These are phyloP conservation scores for Pristis pectinata DNA, from an alignment of 2,797 vertebrate species.

Conservation along the genomic window DNA sequence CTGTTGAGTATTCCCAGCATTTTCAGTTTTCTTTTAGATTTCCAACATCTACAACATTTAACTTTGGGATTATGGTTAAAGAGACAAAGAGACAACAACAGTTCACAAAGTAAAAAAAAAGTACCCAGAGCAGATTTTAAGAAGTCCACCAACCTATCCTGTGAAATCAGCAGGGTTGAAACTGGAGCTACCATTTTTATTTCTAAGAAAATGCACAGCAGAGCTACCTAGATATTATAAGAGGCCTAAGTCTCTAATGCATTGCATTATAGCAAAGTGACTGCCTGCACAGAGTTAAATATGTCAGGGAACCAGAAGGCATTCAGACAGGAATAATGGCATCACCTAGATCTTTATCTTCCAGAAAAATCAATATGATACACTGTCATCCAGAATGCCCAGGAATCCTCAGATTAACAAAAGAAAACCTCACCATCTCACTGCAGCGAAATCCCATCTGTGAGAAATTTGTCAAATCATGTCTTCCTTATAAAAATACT, in stretches of 20 bases:
- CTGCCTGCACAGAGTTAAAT: background rate
- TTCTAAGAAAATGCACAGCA: background rate
- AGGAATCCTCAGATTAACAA: background rate
- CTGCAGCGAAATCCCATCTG: slow-evolving; percentile 13
- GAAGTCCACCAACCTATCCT: background rate
- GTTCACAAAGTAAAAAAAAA: background rate
- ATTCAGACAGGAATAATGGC: background rate
- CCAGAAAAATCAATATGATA: background rate
- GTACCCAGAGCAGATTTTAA: background rate
- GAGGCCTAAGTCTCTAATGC: background rate
- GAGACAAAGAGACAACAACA: background rate
- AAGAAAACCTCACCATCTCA: background rate
- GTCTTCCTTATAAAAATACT: background rate
- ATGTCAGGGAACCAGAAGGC: background rate
- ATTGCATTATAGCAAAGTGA: background rate
- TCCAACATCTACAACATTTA: too few relatives aligned
- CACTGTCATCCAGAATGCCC: background rate
- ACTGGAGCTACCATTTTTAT: background rate
- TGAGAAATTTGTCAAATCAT: slow-evolving; percentile 7
- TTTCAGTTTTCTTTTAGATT: too few relatives aligned
- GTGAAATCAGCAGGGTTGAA: background rate
- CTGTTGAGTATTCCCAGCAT: too few relatives aligned
- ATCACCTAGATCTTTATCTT: background rate
- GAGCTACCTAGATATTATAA: background rate
- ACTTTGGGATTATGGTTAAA: background rate